Evolutionary conservation across 1,140 invertebrate species (phyloP).

Genomic region (Hyles vespertilio): DNA sequence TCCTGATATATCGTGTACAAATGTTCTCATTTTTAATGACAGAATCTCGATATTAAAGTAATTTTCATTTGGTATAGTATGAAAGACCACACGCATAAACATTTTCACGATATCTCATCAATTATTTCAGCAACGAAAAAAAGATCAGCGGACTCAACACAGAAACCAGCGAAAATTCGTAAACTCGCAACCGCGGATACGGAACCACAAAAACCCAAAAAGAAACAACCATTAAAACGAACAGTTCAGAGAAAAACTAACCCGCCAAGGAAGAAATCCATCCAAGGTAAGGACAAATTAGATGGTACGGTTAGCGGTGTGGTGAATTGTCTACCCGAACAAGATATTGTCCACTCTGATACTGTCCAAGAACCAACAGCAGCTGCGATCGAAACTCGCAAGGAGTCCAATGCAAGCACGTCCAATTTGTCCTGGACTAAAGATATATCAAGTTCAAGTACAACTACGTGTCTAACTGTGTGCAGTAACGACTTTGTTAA

Average conservation of each 20-base stretch:
- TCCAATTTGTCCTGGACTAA: slow-evolving; percentile 49
- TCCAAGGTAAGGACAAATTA: neutral
- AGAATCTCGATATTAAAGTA: too few relatives aligned
- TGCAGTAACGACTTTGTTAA: slow-evolving; percentile 39
- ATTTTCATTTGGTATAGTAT: too few relatives aligned
- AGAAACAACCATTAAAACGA: neutral
- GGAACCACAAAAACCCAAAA: neutral
- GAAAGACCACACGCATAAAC: too few relatives aligned
- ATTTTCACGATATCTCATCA: neutral
- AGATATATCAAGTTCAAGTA: slow-evolving; percentile 51
- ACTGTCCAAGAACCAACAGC: too few relatives aligned
- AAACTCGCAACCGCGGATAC: neutral
- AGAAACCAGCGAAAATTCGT: neutral
- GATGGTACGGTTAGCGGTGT: neutral
- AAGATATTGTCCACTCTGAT: neutral
- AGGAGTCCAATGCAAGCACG: slow-evolving; percentile 22
- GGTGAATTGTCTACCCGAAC: neutral
- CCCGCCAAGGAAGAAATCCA: neutral
- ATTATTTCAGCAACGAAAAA: slow-evolving; percentile 14
- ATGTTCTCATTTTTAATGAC: too few relatives aligned
- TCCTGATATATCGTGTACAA: too few relatives aligned
- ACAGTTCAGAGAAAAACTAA: neutral
- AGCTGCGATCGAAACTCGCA: slow-evolving; percentile 17
- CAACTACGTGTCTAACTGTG: slow-evolving; percentile 40
- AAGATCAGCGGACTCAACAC: slow-evolving; percentile 9